Evolutionary conservation across 2,797 vertebrate genomes (phyloP).

Genomic region (Ptychobarbus kaznakovi): DNA sequence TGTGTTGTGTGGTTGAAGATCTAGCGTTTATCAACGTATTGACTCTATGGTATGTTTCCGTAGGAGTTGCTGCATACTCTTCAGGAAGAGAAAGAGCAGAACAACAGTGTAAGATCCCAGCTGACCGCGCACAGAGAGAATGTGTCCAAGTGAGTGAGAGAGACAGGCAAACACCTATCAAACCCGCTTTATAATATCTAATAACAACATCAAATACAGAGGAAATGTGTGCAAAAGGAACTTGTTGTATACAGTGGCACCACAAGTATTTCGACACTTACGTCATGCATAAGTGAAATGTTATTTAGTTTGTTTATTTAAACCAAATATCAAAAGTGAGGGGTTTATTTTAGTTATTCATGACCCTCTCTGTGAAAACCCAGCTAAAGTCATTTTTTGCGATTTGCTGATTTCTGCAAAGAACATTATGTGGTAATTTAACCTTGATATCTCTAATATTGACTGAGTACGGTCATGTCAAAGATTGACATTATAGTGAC

Average conservation of each 20-base stretch:
- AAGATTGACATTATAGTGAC: too few relatives aligned
- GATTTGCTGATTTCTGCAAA: too few relatives aligned
- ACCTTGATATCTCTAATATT: too few relatives aligned
- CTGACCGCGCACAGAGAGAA: conserved; percentile 90
- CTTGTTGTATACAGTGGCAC: background rate
- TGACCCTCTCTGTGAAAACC: too few relatives aligned
- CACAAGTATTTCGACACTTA: background rate
- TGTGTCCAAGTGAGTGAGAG: conserved; percentile 86
- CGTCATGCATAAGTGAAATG: background rate
- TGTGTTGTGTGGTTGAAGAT: background rate
- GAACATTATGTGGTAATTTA: too few relatives aligned
- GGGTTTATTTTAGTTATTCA: background rate
- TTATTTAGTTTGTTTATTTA: background rate
- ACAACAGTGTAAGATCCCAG: conserved; percentile 82
- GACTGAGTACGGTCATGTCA: too few relatives aligned
- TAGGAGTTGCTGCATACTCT: conserved; percentile 84
- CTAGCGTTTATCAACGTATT: background rate
- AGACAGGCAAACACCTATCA: background rate
- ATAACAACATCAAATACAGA: background rate
- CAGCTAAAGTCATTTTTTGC: too few relatives aligned
- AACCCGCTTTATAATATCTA: background rate
- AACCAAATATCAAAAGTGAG: background rate
- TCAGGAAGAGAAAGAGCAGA: conserved; percentile 83
- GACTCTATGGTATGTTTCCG: conserved; percentile 27
- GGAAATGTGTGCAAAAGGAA: background rate